phyloP scores from a whole-genome alignment of 2,888 invertebrate genomes.

The Agrilus biguttatus region DNA sequence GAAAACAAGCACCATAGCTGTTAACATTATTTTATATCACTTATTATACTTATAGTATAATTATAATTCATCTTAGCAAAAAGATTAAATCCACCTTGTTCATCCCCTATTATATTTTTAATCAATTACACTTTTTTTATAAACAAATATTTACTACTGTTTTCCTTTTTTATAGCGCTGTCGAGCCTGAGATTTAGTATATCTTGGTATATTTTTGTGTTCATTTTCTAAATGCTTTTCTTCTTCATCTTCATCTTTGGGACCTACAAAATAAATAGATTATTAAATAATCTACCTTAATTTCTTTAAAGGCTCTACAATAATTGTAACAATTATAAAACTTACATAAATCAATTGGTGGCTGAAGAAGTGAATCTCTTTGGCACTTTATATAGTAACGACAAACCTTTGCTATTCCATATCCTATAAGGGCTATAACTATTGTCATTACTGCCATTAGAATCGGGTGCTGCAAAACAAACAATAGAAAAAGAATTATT shows the following conservation, averaged over 20 bases:
- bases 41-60: too few species aligned
- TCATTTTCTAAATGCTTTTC: slow-evolving; percentile 15
- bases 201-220: slow-evolving; percentile 37
- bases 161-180: slow-evolving; percentile 63
- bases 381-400: slow-evolving; percentile 39
- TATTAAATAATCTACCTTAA: not conserved
- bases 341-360: slow-evolving; percentile 34
- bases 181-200: slow-evolving; percentile 61
- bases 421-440: slow-evolving; percentile 50
- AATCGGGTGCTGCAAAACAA: slow-evolving; percentile 48
- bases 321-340: slow-evolving; percentile 7
- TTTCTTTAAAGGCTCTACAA: not conserved
- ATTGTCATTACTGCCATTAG: slow-evolving; percentile 58
- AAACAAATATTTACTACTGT: slow-evolving; percentile 30
- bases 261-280: not conserved
- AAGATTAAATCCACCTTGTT: too few species aligned
- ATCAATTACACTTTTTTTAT: not conserved
- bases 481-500: not conserved
- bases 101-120: too few species aligned
- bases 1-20: too few species aligned
- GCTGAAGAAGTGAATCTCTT: slow-evolving; percentile 36
- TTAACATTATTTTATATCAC: too few species aligned
- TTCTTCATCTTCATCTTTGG: slow-evolving; percentile 10
- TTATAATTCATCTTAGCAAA: too few species aligned
- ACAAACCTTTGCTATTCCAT: slow-evolving; percentile 45